Percentiles rank a stretch among this genome's conserved stretches.
Evolutionary conservation across 2,797 vertebrate genomes (phyloP).

Genomic region (Pelodytes ibericus): DNA sequence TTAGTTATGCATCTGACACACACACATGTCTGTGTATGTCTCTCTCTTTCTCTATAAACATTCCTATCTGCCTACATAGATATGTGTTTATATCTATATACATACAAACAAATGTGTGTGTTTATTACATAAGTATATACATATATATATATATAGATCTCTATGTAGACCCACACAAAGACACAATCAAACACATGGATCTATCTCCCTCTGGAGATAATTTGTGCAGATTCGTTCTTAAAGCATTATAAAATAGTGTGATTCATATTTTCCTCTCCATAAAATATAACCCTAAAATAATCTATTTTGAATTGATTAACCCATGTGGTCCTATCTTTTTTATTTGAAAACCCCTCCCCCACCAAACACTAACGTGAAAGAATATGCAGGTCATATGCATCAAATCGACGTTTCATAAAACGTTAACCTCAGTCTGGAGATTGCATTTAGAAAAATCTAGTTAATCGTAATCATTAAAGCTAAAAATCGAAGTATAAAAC

Average conservation of each 20-base stretch:
- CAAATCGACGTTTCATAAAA: neutral
- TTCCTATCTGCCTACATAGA: too few species aligned
- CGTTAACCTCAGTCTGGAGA: neutral
- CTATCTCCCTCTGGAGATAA: neutral
- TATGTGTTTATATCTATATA: neutral
- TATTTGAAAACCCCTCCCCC: neutral
- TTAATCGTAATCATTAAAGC: too few species aligned
- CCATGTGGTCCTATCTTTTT: neutral
- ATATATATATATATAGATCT: constrained; percentile 39
- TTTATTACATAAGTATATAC: neutral
- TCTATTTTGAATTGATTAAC: neutral
- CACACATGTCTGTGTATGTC: too few species aligned
- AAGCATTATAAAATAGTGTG: neutral
- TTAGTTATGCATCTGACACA: too few species aligned
- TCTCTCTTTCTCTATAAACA: too few species aligned
- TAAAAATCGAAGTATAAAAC: too few species aligned
- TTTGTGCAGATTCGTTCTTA: neutral
- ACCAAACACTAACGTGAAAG: neutral
- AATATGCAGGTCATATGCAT: neutral
- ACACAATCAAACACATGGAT: neutral
- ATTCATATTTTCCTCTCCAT: neutral
- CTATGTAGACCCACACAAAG: constrained; percentile 58
- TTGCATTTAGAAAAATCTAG: neutral
- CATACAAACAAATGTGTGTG: neutral
- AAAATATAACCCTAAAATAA: neutral